Evolutionary conservation across 2,888 invertebrate genomes (phyloP), one percentile per base, ranked within the genome.

Genomic region (Drosophila antonietae): DNA sequence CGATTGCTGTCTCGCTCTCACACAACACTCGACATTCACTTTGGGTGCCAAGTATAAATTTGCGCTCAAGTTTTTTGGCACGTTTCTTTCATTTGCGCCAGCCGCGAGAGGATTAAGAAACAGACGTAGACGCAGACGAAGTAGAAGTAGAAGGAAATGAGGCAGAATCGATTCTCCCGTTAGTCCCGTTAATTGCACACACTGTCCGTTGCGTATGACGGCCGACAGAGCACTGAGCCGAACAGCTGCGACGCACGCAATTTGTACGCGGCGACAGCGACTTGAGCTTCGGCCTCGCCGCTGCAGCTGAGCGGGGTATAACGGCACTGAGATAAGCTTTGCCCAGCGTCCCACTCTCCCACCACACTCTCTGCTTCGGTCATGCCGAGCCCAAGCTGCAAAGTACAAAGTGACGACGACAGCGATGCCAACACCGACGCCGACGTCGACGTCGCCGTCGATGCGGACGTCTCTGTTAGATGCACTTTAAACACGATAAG

Each of bases 141-240:
- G 23, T 8, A n/a, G 20, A 23, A 15, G 31, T 39, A 15, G 37
- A 39, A 39, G 37, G 1, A 3, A 3, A 18, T 35, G 31, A 33
- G 12, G 49, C 12, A 18, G n/a, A 62, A 62, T 33, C n/a, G 52
- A 33, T 61, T 62, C 66, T 39, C 33, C 23, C 39, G 59, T 49
- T 33, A 28, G 28, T 53, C 39, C n/a, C 46, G 35, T 20, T 68
- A 43, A 14, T 57, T 57, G 35, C 28, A 23, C 35, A n/a, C 41
- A 0, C 23, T 31, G 68, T 75, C 57, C 65, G 57, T 59, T 53
- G 64, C 68, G 58, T 67, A 82, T 74, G 83, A 78, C 86, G 71
- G 57, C 49, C 78, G 79, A 57, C 76, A 74, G 71, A 72, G 75
- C 60, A 91, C 91, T 91, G 85, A 91, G 61, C 65, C 72, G 71